Conservation (phyloP, 2,113 vertebrate genomes). For the Cyprinodon variegatus region DNA sequence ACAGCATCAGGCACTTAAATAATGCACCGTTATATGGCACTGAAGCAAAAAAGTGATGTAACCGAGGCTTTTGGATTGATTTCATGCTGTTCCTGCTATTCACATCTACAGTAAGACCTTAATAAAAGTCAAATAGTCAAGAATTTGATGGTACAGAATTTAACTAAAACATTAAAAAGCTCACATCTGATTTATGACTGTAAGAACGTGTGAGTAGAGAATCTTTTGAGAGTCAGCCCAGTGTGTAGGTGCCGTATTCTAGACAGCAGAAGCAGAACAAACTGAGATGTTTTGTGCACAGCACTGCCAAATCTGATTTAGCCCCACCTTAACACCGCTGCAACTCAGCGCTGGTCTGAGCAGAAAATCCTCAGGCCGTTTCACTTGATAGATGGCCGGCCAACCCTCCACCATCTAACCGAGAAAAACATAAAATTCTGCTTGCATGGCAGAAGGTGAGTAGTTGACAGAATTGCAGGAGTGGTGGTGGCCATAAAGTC, state of each 20-base stretch:
- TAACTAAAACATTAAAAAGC: not conserved
- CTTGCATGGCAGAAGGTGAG: constrained; percentile 2
- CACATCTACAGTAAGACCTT: no score
- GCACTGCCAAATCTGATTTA: constrained; percentile 33
- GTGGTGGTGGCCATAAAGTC: constrained; percentile 1
- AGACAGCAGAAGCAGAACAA: not conserved
- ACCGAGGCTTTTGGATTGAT: not conserved
- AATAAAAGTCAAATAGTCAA: not conserved
- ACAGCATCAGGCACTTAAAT: no score
- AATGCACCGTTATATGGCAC: not conserved
- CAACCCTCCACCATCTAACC: constrained; percentile 20
- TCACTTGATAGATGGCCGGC: constrained; percentile 45
- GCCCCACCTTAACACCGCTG: constrained; percentile 10
- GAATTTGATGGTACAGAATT: no score
- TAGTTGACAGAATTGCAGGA: constrained; percentile 6
- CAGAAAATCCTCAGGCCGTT: constrained; percentile 43
- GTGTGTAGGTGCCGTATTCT: not conserved
- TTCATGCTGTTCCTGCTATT: not conserved
- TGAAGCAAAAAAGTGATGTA: not conserved
- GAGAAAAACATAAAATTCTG: constrained; percentile 25
- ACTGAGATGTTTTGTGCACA: constrained; percentile 21
- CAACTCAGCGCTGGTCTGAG: constrained; percentile 12
- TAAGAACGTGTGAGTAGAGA: not conserved
- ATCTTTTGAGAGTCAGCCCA: not conserved
- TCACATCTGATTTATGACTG: not conserved